phyloP scores from a whole-genome alignment of 2,797 vertebrate species.

The Poecilia gillii region DNA sequence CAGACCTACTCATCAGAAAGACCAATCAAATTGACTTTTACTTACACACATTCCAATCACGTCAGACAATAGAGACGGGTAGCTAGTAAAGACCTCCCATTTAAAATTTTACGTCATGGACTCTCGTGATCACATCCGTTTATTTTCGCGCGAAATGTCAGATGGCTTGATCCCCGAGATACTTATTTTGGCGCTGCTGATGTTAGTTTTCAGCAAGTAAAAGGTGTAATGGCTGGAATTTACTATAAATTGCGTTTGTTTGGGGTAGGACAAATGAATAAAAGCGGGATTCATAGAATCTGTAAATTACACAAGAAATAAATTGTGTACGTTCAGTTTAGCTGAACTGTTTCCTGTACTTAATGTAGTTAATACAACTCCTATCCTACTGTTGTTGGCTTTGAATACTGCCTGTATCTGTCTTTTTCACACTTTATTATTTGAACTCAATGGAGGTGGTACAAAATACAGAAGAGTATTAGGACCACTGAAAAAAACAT shows the following conservation, averaged over 20 bases:
- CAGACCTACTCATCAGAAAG: not conserved
- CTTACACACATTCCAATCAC: not conserved
- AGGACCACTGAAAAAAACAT: too few species aligned
- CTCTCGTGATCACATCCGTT: slow-evolving; percentile 66
- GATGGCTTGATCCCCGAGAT: slow-evolving; percentile 9
- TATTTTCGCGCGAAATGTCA: slow-evolving; percentile 76
- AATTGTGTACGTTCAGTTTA: not conserved
- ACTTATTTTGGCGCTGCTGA: slow-evolving; percentile 14
- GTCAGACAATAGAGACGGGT: slow-evolving; percentile 54
- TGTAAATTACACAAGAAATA: not conserved
- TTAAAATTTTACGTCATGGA: slow-evolving; percentile 44
- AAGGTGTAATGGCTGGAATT: not conserved
- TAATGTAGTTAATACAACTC: not conserved
- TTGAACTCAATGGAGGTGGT: not conserved
- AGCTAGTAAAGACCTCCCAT: slow-evolving; percentile 37
- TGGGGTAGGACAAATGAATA: not conserved
- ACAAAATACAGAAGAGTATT: too few species aligned
- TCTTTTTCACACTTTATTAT: not conserved
- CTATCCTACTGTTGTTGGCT: not conserved
- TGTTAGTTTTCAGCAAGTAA: slow-evolving; percentile 23
- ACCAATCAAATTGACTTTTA: slow-evolving; percentile 4
- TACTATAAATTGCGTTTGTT: not conserved
- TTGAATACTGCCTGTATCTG: not conserved
- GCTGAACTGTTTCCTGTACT: not conserved
- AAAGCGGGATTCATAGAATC: not conserved